These are phyloP conservation scores for Drosophila nannoptera DNA, from an alignment of 1,140 invertebrate species.

Conservation along the genomic window DNA sequence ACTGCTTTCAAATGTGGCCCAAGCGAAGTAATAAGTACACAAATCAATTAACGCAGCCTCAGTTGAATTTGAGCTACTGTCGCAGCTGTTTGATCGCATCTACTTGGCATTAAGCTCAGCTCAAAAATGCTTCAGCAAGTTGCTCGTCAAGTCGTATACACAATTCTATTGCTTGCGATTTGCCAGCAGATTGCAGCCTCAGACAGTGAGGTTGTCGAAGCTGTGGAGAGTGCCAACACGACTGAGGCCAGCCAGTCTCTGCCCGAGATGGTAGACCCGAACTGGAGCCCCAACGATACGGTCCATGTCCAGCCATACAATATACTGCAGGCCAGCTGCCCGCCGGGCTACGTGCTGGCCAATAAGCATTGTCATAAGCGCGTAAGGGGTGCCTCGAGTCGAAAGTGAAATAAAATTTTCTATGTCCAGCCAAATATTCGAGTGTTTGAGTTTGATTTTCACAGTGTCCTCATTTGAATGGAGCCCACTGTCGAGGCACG, in stretches of 20 bases:
- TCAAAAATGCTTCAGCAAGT: slow-evolving; percentile 16
- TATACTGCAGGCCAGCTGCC: slow-evolving; percentile 65
- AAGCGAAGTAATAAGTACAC: slow-evolving; percentile 34
- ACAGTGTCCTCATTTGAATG: not conserved
- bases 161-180: slow-evolving; percentile 13
- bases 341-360: slow-evolving; percentile 60
- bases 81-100: not conserved
- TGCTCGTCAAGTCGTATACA: not conserved
- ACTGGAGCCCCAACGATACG: slow-evolving; percentile 25
- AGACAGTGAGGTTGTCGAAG: slow-evolving; percentile 64
- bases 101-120: not conserved
- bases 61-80: slow-evolving; percentile 30
- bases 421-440: not conserved
- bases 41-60: slow-evolving; percentile 19
- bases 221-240: slow-evolving; percentile 11
- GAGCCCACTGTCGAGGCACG: not conserved
- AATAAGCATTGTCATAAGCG: slow-evolving; percentile 71
- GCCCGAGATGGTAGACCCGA: not conserved
- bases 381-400: slow-evolving; percentile 27
- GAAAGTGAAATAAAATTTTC: not conserved
- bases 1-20: slow-evolving; percentile 54
- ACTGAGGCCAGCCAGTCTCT: not conserved
- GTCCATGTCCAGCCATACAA: slow-evolving; percentile 64
- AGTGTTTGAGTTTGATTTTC: not conserved
- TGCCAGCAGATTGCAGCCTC: slow-evolving; percentile 9